phyloP scores from a whole-genome alignment of 2,113 vertebrate species.

The Xenus cinereus region DNA sequence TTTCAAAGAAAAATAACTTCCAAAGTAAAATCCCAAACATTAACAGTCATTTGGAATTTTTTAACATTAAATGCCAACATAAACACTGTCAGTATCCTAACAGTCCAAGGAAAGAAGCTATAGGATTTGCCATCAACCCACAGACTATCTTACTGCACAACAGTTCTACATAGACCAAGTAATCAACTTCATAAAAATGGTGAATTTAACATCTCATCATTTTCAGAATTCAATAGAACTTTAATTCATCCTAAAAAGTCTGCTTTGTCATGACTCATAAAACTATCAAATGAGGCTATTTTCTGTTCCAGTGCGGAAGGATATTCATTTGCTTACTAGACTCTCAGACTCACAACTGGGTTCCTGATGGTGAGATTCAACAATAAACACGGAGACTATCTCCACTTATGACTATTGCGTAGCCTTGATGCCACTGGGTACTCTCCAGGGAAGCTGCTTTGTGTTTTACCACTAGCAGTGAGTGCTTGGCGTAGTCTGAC shows the following conservation, averaged over 20 bases:
- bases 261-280: not conserved
- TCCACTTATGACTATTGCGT: not conserved
- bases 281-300: not conserved
- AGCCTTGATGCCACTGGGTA: not conserved
- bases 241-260: not conserved
- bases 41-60: not conserved
- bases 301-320: not conserved
- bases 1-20: not conserved
- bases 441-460: not conserved
- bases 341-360: not conserved
- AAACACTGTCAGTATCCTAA: not conserved
- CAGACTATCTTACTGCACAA: not conserved
- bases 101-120: not conserved
- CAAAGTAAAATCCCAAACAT: not conserved
- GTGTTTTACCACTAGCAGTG: not conserved
- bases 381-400: not conserved
- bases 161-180: not conserved
- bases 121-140: not conserved
- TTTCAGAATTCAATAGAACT: not conserved
- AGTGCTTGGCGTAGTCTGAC: not conserved
- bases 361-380: not conserved
- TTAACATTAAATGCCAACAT: not conserved
- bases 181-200: not conserved
- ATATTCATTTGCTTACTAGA: not conserved
- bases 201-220: not conserved